Conservation (phyloP, 2,888 invertebrate genomes). For the Eristalis intricaria region DNA sequence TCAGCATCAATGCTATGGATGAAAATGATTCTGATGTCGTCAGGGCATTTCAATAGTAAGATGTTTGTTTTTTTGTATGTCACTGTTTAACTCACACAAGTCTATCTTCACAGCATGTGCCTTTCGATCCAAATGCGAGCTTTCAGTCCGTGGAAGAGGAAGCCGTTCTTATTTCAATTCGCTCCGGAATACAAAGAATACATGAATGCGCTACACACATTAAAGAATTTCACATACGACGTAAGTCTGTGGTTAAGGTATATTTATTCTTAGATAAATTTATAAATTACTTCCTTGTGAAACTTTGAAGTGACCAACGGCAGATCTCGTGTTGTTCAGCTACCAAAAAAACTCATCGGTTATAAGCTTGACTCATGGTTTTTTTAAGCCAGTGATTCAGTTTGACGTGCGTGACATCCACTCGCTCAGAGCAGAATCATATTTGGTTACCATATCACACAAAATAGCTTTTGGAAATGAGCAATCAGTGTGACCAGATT, state of each 20-base stretch:
- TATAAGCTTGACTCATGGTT: too few relatives aligned
- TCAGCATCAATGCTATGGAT: constrained; percentile 82
- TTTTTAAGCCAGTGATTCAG: too few relatives aligned
- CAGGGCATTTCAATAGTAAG: constrained; percentile 82
- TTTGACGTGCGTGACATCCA: too few relatives aligned
- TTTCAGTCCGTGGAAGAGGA: constrained; percentile 75
- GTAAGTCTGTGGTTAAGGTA: constrained; percentile 50
- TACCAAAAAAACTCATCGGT: too few relatives aligned
- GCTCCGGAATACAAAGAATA: constrained; percentile 82
- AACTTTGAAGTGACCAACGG: too few relatives aligned
- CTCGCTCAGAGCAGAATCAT: too few relatives aligned
- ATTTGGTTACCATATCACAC: too few relatives aligned
- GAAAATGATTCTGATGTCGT: constrained; percentile 82
- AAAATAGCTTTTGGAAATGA: too few relatives aligned
- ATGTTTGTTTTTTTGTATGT: not conserved
- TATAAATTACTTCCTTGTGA: too few relatives aligned
- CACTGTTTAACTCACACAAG: not conserved
- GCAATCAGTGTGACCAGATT: too few relatives aligned
- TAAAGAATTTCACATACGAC: constrained; percentile 79
- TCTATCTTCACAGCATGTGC: constrained; percentile 76
- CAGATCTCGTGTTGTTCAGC: too few relatives aligned
- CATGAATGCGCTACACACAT: constrained; percentile 77
- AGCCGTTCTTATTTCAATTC: constrained; percentile 76
- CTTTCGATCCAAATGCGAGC: constrained; percentile 76
- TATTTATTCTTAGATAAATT: too few relatives aligned